Percentiles rank a stretch among this genome's conserved stretches.
Evolutionary conservation across 2,797 vertebrate species (phyloP).

Genomic region (Falco columbarius): DNA sequence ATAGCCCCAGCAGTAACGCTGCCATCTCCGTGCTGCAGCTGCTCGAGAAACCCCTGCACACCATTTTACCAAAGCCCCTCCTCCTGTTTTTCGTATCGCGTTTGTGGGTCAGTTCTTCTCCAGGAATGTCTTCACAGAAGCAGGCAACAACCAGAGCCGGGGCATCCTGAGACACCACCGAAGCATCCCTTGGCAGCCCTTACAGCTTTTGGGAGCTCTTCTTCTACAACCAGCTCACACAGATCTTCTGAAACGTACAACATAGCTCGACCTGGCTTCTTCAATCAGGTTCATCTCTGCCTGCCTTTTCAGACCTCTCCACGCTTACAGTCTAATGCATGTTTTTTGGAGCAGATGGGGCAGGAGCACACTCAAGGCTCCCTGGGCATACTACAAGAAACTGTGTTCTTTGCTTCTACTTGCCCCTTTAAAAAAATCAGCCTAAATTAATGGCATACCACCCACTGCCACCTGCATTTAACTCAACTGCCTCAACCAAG

Average conservation of each 20-base stretch:
- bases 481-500: not conserved
- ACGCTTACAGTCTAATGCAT: accelerated
- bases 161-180: not conserved
- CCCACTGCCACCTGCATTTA: not conserved
- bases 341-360: not conserved
- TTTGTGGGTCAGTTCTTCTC: not conserved
- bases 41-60: not conserved
- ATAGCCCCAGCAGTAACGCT: not conserved
- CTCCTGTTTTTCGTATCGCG: not conserved
- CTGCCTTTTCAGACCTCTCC: not conserved
- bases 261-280: not conserved
- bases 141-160: not conserved
- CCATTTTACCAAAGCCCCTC: not conserved
- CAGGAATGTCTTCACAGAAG: not conserved
- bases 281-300: not conserved
- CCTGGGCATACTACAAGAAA: not conserved
- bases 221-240: not conserved
- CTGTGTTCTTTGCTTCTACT: not conserved
- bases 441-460: not conserved
- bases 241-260: not conserved
- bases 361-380: not conserved
- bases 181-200: not conserved
- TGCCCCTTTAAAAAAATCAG: not conserved
- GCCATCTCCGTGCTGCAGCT: not conserved
- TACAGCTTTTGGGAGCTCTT: not conserved